A percentile compares a stretch with the other conserved stretches of the same genome.
These are phyloP conservation scores for Halotydeus destructor DNA, from an alignment of 1,140 invertebrate genomes.

Conservation along the genomic window DNA sequence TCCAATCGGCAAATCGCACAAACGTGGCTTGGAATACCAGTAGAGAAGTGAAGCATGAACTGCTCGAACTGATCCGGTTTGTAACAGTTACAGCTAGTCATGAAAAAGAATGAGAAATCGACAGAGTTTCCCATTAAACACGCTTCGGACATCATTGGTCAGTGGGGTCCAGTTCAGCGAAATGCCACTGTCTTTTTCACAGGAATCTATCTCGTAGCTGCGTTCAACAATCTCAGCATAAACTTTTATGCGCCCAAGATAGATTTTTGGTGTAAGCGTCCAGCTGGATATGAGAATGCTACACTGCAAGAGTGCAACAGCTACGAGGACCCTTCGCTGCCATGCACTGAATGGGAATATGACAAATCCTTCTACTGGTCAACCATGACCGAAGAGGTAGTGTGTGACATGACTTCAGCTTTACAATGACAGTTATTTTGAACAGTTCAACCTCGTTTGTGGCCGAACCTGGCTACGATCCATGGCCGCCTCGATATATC, in stretches of 20 bases:
- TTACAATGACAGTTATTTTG: background rate
- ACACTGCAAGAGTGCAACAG: background rate
- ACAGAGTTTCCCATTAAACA: too few relatives aligned
- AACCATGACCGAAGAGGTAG: slow-evolving; percentile 1
- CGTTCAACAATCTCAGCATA: slow-evolving; percentile 3
- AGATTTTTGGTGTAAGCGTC: background rate
- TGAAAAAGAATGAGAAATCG: too few relatives aligned
- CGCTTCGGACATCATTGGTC: slow-evolving; percentile 3
- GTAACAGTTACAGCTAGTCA: too few relatives aligned
- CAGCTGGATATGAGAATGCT: background rate
- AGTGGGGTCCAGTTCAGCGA: background rate
- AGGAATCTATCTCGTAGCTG: background rate
- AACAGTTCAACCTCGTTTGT: slow-evolving; percentile 50
- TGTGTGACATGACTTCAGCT: background rate
- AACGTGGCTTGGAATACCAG: too few relatives aligned
- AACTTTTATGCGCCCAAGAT: slow-evolving; percentile 1
- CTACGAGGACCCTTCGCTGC: background rate
- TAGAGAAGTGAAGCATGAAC: too few relatives aligned
- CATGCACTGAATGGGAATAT: slow-evolving; percentile 14
- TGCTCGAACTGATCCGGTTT: too few relatives aligned
- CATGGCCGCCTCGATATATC: slow-evolving; percentile 50
- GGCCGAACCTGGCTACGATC: slow-evolving; percentile 38
- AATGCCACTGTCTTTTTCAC: slow-evolving; percentile 1
- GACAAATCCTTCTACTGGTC: slow-evolving; percentile 11
- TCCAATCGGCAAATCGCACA: too few relatives aligned